Percentiles rank a stretch among this genome's conserved stretches.
Conservation (phyloP, 2,888 invertebrate genomes). For the Gibbula magus region DNA sequence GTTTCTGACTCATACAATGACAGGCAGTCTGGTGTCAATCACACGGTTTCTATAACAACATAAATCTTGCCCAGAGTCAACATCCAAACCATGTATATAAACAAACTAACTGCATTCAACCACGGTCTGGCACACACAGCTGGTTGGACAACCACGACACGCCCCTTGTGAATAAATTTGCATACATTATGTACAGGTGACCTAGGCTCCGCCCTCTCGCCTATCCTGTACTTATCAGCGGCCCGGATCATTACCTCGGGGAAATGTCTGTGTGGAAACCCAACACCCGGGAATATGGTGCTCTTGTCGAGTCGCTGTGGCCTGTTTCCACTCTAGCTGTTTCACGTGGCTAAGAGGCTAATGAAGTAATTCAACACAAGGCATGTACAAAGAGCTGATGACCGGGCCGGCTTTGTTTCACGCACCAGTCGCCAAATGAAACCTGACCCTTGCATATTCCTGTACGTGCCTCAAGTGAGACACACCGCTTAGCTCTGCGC, state of each 20-base stretch:
- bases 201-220: conserved; percentile 9
- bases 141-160: not conserved
- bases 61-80: conserved; percentile 26
- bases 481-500: too few relatives aligned
- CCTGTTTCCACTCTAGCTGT: not conserved
- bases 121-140: not conserved
- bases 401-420: not conserved
- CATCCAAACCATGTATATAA: conserved; percentile 15
- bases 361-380: conserved; percentile 16
- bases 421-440: not conserved
- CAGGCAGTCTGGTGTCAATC: conserved; percentile 24
- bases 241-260: conserved; percentile 7
- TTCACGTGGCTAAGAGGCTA: conserved; percentile 1
- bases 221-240: conserved; percentile 1
- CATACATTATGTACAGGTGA: conserved; percentile 10
- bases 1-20: conserved; percentile 7
- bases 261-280: not conserved
- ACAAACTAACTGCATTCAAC: conserved; percentile 21
- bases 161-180: conserved; percentile 11
- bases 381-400: not conserved
- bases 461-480: too few relatives aligned
- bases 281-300: not conserved
- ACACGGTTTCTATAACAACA: conserved; percentile 26
- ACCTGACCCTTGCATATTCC: not conserved
- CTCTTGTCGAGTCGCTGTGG: not conserved